Evolutionary conservation across 2,888 invertebrate species (phyloP).

Genomic region (Agonopterix heracliana): DNA sequence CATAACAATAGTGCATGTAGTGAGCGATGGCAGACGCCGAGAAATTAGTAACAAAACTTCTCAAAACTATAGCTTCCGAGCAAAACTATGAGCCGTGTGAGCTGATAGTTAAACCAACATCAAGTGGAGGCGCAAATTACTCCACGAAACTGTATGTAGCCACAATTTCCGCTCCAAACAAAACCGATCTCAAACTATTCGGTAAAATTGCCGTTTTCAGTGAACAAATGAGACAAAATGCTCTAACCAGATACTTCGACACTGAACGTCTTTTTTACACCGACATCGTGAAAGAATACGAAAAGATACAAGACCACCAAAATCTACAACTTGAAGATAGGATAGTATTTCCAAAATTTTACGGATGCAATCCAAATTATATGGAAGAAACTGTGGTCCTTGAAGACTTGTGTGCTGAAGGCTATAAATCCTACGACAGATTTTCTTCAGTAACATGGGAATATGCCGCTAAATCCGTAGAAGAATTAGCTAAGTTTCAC

Average conservation of each 20-base stretch:
- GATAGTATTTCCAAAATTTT: constrained; percentile 28
- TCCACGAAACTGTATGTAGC: constrained; percentile 31
- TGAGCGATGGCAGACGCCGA: constrained; percentile 31
- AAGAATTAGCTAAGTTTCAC: constrained; percentile 43
- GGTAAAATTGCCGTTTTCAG: constrained; percentile 37
- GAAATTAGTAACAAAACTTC: constrained; percentile 22
- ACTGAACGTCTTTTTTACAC: constrained; percentile 29
- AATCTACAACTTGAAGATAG: constrained; percentile 20
- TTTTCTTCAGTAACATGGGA: constrained; percentile 35
- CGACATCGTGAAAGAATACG: constrained; percentile 21
- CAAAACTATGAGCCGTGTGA: constrained; percentile 16
- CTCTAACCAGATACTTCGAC: constrained; percentile 15
- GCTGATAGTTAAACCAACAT: constrained; percentile 23
- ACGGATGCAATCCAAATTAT: constrained; percentile 21
- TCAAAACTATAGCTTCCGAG: constrained; percentile 26
- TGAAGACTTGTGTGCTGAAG: constrained; percentile 36
- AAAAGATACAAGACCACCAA: constrained; percentile 19
- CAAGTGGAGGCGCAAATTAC: constrained; percentile 40
- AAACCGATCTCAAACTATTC: constrained; percentile 31
- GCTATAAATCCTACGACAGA: constrained; percentile 28
- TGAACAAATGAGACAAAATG: constrained; percentile 24
- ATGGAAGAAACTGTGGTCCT: constrained; percentile 39
- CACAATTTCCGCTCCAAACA: constrained; percentile 15
- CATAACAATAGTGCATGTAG: neutral
- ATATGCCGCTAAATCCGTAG: constrained; percentile 31